Percentiles rank a stretch among this genome's conserved stretches.
Evolutionary conservation across 1,140 invertebrate genomes (phyloP).

Genomic region (Danaus melanippus): DNA sequence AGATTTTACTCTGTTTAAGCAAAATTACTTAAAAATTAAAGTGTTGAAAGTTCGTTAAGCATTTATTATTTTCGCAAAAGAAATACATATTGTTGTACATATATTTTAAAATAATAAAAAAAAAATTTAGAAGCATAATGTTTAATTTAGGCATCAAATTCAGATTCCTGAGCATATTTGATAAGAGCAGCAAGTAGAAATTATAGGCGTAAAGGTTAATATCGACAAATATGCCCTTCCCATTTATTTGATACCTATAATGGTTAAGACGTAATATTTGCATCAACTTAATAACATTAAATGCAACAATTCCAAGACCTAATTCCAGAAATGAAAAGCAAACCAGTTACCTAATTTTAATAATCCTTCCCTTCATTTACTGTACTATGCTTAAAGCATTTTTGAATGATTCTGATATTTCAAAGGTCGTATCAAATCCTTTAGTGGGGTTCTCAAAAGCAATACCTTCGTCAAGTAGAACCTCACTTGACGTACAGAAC

Average conservation of each 20-base stretch:
- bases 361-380: too few species aligned
- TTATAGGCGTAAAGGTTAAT: too few species aligned
- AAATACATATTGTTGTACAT: neutral
- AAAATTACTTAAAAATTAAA: too few species aligned
- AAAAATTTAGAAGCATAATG: neutral
- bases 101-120: conserved; percentile 4
- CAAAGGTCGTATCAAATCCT: conserved; percentile 42
- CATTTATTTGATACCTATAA: neutral
- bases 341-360: too few species aligned
- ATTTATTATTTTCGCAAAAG: conserved; percentile 2
- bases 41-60: neutral
- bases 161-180: too few species aligned
- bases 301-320: neutral
- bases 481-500: conserved; percentile 50
- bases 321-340: neutral
- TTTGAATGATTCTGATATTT: conserved; percentile 9
- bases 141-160: neutral
- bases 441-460: conserved; percentile 48
- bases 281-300: conserved; percentile 1
- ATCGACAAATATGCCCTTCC: too few species aligned
- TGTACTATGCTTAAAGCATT: neutral
- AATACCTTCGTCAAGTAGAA: conserved; percentile 60
- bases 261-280: conserved; percentile 1
- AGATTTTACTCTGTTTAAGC: too few species aligned
- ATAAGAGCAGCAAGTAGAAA: too few species aligned